These are phyloP conservation scores for Oxystoma pomonae DNA, from an alignment of 2,888 invertebrate species.

Conservation along the genomic window DNA sequence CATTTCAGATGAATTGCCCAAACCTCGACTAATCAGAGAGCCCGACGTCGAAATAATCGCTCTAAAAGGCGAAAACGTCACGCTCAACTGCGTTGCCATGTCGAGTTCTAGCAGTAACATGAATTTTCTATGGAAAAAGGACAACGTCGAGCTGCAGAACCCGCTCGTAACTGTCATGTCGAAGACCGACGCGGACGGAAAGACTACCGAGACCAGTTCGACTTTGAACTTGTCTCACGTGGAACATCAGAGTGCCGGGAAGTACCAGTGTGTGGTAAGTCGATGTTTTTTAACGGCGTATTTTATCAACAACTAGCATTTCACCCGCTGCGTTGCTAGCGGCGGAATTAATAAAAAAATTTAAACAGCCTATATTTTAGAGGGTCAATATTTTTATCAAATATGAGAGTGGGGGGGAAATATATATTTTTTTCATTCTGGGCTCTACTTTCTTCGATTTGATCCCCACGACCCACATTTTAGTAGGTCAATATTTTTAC, in stretches of 20 bases:
- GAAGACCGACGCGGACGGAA: conserved; percentile 49
- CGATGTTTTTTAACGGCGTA: not conserved
- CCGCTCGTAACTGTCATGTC: conserved; percentile 34
- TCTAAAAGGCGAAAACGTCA: conserved; percentile 83
- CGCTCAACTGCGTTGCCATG: conserved; percentile 76
- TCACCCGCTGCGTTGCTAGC: no score
- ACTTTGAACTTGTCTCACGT: conserved; percentile 71
- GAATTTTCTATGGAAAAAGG: conserved; percentile 83
- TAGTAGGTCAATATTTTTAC: no score
- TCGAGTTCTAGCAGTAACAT: conserved; percentile 73
- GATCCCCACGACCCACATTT: no score
- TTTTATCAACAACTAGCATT: not conserved
- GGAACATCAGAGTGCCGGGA: conserved; percentile 76
- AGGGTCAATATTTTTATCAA: no score
- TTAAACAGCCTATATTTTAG: no score
- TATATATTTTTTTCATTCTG: no score
- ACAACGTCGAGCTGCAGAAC: conserved; percentile 61
- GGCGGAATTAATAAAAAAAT: no score
- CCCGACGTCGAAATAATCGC: conserved; percentile 78
- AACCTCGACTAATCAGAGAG: conserved; percentile 78
- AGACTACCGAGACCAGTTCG: conserved; percentile 66
- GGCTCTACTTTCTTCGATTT: no score
- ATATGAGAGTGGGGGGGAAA: no score
- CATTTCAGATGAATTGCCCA: conserved; percentile 70
- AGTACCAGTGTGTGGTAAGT: conserved; percentile 81